Evolutionary conservation across 2,113 vertebrate genomes (phyloP).

Genomic region (Mesoclemmys tuberculata): DNA sequence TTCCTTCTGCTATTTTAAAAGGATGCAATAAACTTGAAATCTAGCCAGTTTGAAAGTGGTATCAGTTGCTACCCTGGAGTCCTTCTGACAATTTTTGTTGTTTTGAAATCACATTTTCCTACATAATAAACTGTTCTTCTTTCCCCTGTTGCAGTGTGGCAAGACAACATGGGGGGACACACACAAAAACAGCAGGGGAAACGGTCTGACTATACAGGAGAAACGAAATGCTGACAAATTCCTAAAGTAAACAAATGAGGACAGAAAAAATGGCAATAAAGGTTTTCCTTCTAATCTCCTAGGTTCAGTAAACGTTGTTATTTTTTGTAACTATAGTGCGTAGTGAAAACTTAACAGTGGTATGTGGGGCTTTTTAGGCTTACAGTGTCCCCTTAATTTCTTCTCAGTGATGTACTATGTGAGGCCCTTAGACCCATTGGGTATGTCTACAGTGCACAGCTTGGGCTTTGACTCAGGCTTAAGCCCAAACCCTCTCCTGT

Average conservation of each 20-base stretch:
- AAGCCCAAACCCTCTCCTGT: neutral
- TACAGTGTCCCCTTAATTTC: neutral
- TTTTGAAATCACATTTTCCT: neutral
- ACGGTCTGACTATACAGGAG: neutral
- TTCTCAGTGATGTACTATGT: neutral
- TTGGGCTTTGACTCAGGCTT: neutral
- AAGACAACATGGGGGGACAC: neutral
- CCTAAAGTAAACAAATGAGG: neutral
- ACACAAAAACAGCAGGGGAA: neutral
- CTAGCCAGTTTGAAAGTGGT: neutral
- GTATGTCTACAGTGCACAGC: neutral
- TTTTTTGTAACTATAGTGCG: neutral
- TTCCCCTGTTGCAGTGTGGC: fast-evolving
- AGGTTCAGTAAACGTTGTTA: neutral
- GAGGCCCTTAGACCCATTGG: neutral
- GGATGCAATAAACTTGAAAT: neutral
- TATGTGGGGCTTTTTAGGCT: fast-evolving
- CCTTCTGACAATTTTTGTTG: neutral
- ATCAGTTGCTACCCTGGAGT: neutral
- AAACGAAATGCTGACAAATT: neutral
- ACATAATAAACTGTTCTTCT: neutral
- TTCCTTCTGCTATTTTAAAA: neutral
- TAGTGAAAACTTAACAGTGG: neutral
- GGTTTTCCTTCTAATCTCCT: neutral
- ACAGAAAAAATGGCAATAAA: neutral